Conservation (phyloP, 2,113 vertebrate genomes). For the Oreotrochilus melanogaster region DNA sequence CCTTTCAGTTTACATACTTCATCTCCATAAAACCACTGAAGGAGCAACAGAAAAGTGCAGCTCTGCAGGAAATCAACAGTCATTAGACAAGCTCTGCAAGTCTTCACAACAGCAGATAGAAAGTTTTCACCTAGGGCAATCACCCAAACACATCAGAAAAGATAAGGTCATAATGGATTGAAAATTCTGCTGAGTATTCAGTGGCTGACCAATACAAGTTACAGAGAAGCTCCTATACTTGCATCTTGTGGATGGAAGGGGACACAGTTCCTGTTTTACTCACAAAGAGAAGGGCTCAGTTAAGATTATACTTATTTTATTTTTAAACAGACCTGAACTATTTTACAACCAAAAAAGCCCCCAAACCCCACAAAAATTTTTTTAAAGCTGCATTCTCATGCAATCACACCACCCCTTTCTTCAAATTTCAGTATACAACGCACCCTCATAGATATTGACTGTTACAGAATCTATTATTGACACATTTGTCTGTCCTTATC, state of each 20-base stretch:
- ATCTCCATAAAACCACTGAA: neutral
- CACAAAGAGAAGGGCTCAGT: neutral
- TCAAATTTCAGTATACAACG: neutral
- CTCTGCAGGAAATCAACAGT: neutral
- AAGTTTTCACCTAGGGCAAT: neutral
- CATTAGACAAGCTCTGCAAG: neutral
- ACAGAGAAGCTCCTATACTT: neutral
- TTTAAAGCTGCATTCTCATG: neutral
- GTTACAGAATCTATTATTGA: neutral
- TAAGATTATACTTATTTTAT: neutral
- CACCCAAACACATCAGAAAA: neutral
- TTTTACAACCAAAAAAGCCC: neutral
- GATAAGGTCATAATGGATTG: neutral
- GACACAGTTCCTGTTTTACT: neutral
- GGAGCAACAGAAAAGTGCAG: neutral
- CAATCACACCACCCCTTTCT: neutral
- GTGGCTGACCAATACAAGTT: neutral
- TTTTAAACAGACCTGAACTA: neutral
- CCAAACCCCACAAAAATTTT: neutral
- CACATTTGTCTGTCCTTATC: neutral
- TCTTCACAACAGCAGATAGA: accelerated
- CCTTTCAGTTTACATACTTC: neutral
- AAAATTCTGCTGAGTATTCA: neutral
- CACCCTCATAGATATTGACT: neutral
- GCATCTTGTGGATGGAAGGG: neutral